Evolutionary conservation across 2,888 invertebrate species (phyloP).

Genomic region (Drosophila anomelani): DNA sequence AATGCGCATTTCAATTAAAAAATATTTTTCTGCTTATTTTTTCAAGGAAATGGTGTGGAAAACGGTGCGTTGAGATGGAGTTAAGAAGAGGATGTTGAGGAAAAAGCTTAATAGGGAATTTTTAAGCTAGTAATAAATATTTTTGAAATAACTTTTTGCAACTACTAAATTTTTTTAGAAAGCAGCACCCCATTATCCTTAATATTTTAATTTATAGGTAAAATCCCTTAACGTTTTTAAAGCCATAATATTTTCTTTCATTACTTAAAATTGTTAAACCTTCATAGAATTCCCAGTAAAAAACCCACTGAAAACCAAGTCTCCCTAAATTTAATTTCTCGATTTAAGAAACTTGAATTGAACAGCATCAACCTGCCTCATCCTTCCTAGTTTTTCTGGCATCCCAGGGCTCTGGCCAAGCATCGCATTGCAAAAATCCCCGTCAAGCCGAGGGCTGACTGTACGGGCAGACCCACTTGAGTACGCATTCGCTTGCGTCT

Average conservation of each 20-base stretch:
- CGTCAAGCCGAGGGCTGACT: slow-evolving; percentile 15
- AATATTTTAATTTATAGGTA: too few species aligned
- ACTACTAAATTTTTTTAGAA: too few species aligned
- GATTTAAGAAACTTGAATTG: slow-evolving; percentile 30
- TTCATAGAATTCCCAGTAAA: background rate
- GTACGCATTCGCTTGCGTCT: slow-evolving; percentile 81
- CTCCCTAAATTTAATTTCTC: background rate
- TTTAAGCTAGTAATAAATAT: background rate
- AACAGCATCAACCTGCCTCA: slow-evolving; percentile 1
- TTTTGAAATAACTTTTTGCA: background rate
- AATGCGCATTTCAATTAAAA: slow-evolving; percentile 72
- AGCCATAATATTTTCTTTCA: too few species aligned
- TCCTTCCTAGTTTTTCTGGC: slow-evolving; percentile 9
- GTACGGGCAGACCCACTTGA: slow-evolving; percentile 70
- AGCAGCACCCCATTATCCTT: too few species aligned
- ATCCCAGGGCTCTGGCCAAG: slow-evolving; percentile 4
- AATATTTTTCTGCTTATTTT: slow-evolving; percentile 51
- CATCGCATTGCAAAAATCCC: slow-evolving; percentile 12
- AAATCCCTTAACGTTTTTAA: too few species aligned
- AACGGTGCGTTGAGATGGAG: background rate
- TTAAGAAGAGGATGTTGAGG: background rate
- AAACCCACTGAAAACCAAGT: background rate
- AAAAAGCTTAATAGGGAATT: too few species aligned
- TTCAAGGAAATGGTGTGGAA: slow-evolving; percentile 33
- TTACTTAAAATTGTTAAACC: too few species aligned